Evolutionary conservation across 2,888 invertebrate species (phyloP), one percentile per base, ranked within the genome.

Genomic region (Artemia sp.): DNA sequence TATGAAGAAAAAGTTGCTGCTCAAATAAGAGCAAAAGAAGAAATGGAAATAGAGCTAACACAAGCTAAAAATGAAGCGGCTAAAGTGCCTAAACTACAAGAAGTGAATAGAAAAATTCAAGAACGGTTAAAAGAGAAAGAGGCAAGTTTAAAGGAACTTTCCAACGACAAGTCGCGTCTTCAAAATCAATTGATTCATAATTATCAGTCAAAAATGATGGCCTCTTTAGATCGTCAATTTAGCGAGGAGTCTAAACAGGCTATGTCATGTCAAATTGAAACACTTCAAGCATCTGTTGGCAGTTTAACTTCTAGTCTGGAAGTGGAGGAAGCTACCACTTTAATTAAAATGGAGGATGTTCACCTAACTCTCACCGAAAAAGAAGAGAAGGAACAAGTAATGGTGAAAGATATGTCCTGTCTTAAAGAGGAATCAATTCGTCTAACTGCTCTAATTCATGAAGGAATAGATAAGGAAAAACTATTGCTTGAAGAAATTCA

Each of bases 1-100:
- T 58, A 10, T 58, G 64, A 58, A 24, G 64, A 58, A 24, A 58
- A 58, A 58, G 14, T 58, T 58, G 64, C 14, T n/a, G 11, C 64
- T 58, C 14, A 58, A 10, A 10, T 19, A 10, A 24, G 8, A n/a
- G 64, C 64, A 10, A 58, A 10, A 58, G 64, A 8, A 24, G 10
- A 58, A 58, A 8, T 58, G n/a, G 8, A 19, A 24, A 24, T 0
- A 10, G 14, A 58, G 10, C 8, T 58, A 9, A 24, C 9, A 24
- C n/a, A 24, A n/a, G n/a, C 24, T n/a, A 58, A 58, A 58, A 10
- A 58, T 19, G 64, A 58, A 58, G n/a, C 64, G 11, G 24, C 14
- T 10, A 58, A 58, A 58, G 64, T 24, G 24, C 14, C 9, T 8
- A 58, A 19, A 24, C 11, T 58, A 24, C 64, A 58, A 24, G 64